Evolutionary conservation across 2,113 vertebrate genomes (phyloP).

Genomic region (Syngnathus typhle): DNA sequence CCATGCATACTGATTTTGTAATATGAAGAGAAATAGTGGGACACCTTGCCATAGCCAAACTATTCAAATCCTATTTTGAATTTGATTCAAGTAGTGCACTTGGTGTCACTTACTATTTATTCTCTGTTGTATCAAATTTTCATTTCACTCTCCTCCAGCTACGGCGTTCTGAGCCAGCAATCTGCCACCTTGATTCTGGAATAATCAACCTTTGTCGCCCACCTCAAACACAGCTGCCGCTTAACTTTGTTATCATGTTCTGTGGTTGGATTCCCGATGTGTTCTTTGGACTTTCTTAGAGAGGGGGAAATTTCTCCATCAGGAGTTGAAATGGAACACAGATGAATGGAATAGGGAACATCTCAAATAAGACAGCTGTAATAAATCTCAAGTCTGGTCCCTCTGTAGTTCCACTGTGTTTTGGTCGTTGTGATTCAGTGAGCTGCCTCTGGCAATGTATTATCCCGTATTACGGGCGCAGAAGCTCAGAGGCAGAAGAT

Average conservation of each 20-base stretch:
- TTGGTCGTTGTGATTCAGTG: conserved; percentile 26
- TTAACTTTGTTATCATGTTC: conserved; percentile 11
- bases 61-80: neutral
- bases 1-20: neutral
- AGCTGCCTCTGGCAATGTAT: conserved; percentile 12
- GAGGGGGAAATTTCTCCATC: conserved; percentile 22
- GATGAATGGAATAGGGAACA: conserved; percentile 4
- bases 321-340: conserved; percentile 9
- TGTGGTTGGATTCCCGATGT: conserved; percentile 15
- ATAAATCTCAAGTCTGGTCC: conserved; percentile 14
- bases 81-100: neutral
- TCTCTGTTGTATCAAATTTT: neutral
- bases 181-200: conserved; percentile 1
- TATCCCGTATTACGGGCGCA: conserved; percentile 18
- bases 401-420: conserved; percentile 2
- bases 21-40: neutral
- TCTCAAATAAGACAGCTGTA: conserved; percentile 22
- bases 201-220: neutral
- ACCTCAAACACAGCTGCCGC: conserved; percentile 21
- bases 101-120: neutral
- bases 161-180: conserved; percentile 5
- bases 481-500: conserved; percentile 38
- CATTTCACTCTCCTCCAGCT: neutral
- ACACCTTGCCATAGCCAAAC: too few species aligned
- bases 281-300: conserved; percentile 10